Percentiles rank a stretch among this genome's conserved stretches.
Evolutionary conservation across 2,888 invertebrate genomes (phyloP).

Genomic region (Shargacucullia verbasci): DNA sequence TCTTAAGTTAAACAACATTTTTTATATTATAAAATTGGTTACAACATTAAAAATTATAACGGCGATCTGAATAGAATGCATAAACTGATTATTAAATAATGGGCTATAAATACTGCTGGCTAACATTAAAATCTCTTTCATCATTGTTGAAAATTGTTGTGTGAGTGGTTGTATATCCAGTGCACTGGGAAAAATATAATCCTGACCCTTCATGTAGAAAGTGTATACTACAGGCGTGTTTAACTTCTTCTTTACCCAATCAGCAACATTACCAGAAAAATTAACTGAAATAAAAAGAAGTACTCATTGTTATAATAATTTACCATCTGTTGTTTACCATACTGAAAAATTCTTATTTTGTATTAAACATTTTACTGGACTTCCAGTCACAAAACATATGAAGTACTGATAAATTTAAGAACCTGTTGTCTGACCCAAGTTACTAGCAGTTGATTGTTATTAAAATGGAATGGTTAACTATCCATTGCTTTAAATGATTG

Average conservation of each 20-base stretch:
- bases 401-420: too few species aligned
- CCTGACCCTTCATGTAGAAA: constrained; percentile 67
- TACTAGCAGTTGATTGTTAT: too few species aligned
- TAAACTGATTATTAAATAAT: constrained; percentile 66
- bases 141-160: constrained; percentile 66
- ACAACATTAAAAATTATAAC: constrained; percentile 27
- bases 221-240: constrained; percentile 81
- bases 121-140: constrained; percentile 70
- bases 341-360: too few species aligned
- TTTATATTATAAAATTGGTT: constrained; percentile 10
- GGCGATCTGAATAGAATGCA: constrained; percentile 10
- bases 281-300: constrained; percentile 67
- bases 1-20: background rate
- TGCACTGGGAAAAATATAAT: constrained; percentile 63
- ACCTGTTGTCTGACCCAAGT: too few species aligned
- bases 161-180: constrained; percentile 64
- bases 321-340: too few species aligned
- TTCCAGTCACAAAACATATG: too few species aligned
- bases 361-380: too few species aligned
- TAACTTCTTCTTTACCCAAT: constrained; percentile 80
- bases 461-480: too few species aligned
- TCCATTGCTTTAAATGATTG: too few species aligned
- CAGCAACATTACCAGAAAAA: constrained; percentile 76
- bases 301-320: too few species aligned
- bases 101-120: constrained; percentile 78